Evolutionary conservation across 2,113 vertebrate species (phyloP).

Genomic region (Corythoichthys intestinalis): DNA sequence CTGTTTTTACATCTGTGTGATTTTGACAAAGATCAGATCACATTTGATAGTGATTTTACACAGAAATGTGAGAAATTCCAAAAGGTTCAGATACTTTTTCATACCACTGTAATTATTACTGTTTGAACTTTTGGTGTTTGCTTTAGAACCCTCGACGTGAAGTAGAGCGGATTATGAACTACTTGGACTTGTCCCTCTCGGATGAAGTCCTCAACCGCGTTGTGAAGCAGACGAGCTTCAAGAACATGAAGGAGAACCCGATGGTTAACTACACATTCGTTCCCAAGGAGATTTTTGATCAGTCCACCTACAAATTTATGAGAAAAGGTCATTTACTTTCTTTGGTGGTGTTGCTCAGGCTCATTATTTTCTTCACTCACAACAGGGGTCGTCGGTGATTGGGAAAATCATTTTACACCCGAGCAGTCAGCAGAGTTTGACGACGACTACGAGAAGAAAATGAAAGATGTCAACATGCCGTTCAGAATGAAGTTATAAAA

Average conservation of each 20-base stretch:
- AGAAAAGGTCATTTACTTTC: slow-evolving; percentile 64
- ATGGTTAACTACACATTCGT: slow-evolving; percentile 76
- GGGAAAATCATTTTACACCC: slow-evolving; percentile 84
- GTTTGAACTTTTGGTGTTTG: background rate
- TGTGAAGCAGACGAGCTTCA: slow-evolving; percentile 71
- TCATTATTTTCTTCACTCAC: background rate
- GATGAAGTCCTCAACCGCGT: slow-evolving; percentile 67
- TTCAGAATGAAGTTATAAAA: slow-evolving; percentile 73
- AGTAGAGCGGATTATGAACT: slow-evolving; percentile 70
- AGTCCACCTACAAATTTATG: slow-evolving; percentile 72
- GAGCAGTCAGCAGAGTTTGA: slow-evolving; percentile 81
- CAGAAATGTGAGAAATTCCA: too few relatives aligned
- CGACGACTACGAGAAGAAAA: slow-evolving; percentile 76
- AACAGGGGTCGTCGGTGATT: slow-evolving; percentile 82
- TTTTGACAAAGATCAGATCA: too few relatives aligned
- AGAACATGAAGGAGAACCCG: slow-evolving; percentile 77
- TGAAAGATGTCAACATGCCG: slow-evolving; percentile 70
- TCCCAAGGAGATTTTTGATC: slow-evolving; percentile 62
- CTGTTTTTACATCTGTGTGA: too few relatives aligned
- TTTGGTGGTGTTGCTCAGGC: too few relatives aligned
- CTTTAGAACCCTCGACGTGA: slow-evolving; percentile 71
- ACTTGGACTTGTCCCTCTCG: slow-evolving; percentile 66
- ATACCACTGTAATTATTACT: background rate
- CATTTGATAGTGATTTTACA: too few relatives aligned
- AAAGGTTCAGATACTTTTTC: too few relatives aligned